A percentile compares a stretch with the other conserved stretches of the same genome.
Evolutionary conservation across 1,140 invertebrate genomes (phyloP).

Genomic region (Dolichoris vasculosae): DNA sequence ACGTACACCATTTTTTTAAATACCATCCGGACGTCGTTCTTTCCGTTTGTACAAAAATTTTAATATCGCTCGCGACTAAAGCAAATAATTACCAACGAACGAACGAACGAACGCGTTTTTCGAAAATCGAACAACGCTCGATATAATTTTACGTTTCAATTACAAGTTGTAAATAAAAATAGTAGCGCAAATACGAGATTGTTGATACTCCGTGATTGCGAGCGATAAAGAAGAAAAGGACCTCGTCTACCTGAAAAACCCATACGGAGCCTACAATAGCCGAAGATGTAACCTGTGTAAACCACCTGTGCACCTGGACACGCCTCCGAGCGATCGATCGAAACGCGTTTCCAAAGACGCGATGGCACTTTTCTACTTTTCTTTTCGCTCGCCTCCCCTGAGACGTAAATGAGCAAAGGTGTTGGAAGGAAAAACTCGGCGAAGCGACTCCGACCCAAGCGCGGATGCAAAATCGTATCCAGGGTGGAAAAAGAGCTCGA

Average conservation of each 20-base stretch:
- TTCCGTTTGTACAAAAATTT: too few relatives aligned
- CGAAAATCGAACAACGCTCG: background rate
- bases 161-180: background rate
- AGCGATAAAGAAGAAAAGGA: background rate
- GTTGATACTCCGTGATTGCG: background rate
- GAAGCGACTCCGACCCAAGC: too few relatives aligned
- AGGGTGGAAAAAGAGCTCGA: too few relatives aligned
- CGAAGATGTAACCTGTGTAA: background rate
- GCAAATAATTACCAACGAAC: background rate
- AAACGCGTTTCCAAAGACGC: background rate
- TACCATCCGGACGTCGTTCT: too few relatives aligned
- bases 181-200: background rate
- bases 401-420: too few relatives aligned
- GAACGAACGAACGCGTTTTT: background rate
- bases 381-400: too few relatives aligned
- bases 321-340: background rate
- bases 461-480: too few relatives aligned
- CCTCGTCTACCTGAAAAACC: too few relatives aligned
- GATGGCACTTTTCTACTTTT: background rate
- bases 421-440: too few relatives aligned
- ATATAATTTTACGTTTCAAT: background rate
- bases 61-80: too few relatives aligned
- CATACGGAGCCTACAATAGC: too few relatives aligned
- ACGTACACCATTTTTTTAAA: too few relatives aligned
- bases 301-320: constrained; percentile 5